These are phyloP conservation scores for Meleagris gallopavo DNA, from an alignment of 2,113 vertebrate genomes.

Conservation along the genomic window DNA sequence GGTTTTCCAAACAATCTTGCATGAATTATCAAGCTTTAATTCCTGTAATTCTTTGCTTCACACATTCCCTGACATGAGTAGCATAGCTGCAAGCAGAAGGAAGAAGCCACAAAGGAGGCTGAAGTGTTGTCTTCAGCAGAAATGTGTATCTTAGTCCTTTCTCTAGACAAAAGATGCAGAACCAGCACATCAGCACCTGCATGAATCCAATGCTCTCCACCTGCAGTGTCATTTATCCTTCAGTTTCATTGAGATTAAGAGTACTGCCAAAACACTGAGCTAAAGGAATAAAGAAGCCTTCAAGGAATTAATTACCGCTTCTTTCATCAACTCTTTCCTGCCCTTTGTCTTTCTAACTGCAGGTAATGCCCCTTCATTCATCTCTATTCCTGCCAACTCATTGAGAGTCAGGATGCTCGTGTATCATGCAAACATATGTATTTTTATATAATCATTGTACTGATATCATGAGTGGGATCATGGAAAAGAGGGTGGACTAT, in stretches of 20 bases:
- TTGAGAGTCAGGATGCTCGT: neutral
- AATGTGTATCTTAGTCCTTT: neutral
- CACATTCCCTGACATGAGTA: neutral
- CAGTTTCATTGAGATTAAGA: slow-evolving; percentile 7
- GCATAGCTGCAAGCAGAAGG: neutral
- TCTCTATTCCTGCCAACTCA: neutral
- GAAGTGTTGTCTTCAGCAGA: neutral
- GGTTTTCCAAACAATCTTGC: neutral
- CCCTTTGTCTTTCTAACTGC: neutral
- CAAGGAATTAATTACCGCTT: neutral
- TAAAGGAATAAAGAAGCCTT: slow-evolving; percentile 23
- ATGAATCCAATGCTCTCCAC: neutral
- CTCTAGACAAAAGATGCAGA: neutral
- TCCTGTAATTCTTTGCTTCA: neutral
- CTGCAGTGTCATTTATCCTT: neutral
- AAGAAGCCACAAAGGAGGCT: neutral
- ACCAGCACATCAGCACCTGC: neutral
- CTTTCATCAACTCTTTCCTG: neutral
- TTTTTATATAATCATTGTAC: neutral
- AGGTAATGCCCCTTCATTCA: neutral
- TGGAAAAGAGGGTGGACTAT: neutral
- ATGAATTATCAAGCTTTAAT: neutral
- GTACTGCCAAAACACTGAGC: neutral
- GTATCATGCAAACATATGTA: fast-evolving
- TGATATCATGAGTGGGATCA: neutral